phyloP scores from a whole-genome alignment of 2,888 invertebrate genomes.

The Pachliopta kotzebuea region DNA sequence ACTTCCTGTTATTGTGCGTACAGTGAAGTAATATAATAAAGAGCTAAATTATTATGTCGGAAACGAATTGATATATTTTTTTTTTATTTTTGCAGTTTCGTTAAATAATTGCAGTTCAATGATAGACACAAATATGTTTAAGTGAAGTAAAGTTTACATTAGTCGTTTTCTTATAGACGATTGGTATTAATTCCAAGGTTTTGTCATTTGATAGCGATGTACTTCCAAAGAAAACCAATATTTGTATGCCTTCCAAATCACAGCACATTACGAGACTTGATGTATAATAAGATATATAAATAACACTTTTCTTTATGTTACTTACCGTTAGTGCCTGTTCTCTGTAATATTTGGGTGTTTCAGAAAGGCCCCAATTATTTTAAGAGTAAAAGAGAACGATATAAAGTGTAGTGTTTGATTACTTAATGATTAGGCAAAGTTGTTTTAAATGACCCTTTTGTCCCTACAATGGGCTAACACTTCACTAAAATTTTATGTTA shows the following conservation, averaged over 20 bases:
- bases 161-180: background rate
- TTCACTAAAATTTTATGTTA: too few relatives aligned
- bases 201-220: background rate
- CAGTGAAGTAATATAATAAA: too few relatives aligned
- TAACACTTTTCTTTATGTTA: background rate
- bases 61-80: too few relatives aligned
- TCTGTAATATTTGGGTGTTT: background rate
- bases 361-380: background rate
- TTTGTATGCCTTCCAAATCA: background rate
- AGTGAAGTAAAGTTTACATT: background rate
- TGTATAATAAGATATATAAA: background rate
- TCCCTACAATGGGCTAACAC: too few relatives aligned
- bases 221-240: background rate
- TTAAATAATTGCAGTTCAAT: background rate
- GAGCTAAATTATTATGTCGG: too few relatives aligned
- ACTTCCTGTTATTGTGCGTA: too few relatives aligned
- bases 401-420: background rate
- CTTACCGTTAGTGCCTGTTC: constrained; percentile 2
- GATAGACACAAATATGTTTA: background rate
- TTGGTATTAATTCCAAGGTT: background rate
- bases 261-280: background rate
- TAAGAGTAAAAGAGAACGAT: background rate
- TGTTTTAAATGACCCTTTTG: too few relatives aligned
- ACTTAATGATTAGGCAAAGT: too few relatives aligned
- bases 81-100: background rate